Evolutionary conservation across 2,113 vertebrate species (phyloP), one percentile per base, ranked within the genome.

Genomic region (Eclectus roratus): DNA sequence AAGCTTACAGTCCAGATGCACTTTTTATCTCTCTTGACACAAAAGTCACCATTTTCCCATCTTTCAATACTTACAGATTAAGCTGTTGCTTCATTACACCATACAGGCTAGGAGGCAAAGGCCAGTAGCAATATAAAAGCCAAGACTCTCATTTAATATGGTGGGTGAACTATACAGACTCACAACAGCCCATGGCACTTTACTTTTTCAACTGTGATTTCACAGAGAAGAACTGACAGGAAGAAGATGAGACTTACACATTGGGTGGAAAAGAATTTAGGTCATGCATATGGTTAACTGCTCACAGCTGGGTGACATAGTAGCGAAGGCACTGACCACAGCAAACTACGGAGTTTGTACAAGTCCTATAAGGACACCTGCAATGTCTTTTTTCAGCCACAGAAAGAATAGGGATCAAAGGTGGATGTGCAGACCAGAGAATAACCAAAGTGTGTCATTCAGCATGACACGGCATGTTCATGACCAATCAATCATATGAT

Each of bases 401-500:
- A 35, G 66, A 88, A 82, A 25, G 12, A 27, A 16, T 2, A 37
- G 10, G 6, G 20, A 4, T 80, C 39, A 80, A 63, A 82, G 27
- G 5, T 19, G 5, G 13, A 17, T 21, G 28, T 37, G 46, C 37
- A 85, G n/a, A 33, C 6, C n/a, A 46, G 25, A 12, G 27, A 76
- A 88, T 24, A 35, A 25, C 61, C 7, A 1, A 61, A 58, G 46
- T 3, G 10, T 27, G n/a, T 60, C 31, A 33, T 29, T 71, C 55
- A 53, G 60, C 73, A 24, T 1, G 2, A 11, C 2, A 1, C 6
- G 39, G 31, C 15, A 44, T 0, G 0, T n/a, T 6, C 17, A 29
- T 50, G n/a, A 46, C 21, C 21, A 70, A 3, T 13, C 16, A 28
- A 4, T 13, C 20, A 28, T 1, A 1, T 13, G 25, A 13, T 18